These are phyloP conservation scores for Catagonus wagneri DNA, from an alignment of 2,113 vertebrate species.

Conservation along the genomic window DNA sequence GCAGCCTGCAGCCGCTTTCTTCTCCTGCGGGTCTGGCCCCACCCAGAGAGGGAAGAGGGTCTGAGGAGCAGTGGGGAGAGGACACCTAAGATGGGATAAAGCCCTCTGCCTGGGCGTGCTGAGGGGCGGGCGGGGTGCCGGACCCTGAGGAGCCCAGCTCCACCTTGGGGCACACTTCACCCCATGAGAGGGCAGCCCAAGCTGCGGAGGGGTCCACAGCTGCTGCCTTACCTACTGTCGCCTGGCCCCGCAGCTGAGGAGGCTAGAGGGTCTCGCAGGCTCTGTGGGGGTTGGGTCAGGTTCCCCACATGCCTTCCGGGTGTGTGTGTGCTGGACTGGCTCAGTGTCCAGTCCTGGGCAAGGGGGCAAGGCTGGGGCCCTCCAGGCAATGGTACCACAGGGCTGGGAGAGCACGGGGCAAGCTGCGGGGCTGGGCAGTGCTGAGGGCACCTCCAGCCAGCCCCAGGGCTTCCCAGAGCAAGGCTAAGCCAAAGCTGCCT, in stretches of 20 bases:
- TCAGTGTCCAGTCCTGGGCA: neutral
- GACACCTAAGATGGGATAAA: neutral
- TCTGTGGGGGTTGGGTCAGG: neutral
- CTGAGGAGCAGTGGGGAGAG: neutral
- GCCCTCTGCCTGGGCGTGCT: neutral
- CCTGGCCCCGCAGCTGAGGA: neutral
- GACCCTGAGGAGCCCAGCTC: neutral
- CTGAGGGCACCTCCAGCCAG: neutral
- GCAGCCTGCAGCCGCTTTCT: neutral
- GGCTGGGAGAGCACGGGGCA: neutral
- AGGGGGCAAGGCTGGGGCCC: neutral
- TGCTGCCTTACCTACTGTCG: too few species aligned
- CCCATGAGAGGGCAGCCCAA: neutral
- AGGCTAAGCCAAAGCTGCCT: neutral
- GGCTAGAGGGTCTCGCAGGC: neutral
- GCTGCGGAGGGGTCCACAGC: neutral
- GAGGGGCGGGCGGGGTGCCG: too few species aligned
- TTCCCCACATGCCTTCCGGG: neutral
- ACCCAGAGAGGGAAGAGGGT: neutral
- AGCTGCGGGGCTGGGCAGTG: too few species aligned
- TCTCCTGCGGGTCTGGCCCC: neutral
- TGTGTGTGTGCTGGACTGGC: neutral
- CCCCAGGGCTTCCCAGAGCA: neutral
- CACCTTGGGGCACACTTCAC: too few species aligned
- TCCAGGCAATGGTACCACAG: neutral